Percentiles rank a stretch among this genome's conserved stretches.
Evolutionary conservation across 2,888 invertebrate genomes (phyloP).

Genomic region (Eupithecia tripunctaria): DNA sequence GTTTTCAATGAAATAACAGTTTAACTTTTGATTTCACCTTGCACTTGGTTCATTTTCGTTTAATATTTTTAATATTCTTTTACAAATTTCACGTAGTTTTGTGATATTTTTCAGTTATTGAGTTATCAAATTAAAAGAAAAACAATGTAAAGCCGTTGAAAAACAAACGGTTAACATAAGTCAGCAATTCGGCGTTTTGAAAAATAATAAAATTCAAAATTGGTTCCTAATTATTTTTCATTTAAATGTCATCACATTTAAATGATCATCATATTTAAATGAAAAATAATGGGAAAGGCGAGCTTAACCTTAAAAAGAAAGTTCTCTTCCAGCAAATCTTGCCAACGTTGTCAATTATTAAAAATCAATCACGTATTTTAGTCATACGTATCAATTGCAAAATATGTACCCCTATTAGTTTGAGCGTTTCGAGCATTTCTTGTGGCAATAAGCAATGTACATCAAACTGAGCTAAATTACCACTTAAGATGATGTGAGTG

Average conservation of each 20-base stretch:
- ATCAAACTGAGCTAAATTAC: conserved; percentile 31
- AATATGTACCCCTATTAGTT: background rate
- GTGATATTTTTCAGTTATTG: background rate
- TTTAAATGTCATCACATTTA: no score
- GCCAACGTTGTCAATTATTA: background rate
- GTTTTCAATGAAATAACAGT: background rate
- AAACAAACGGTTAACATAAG: background rate
- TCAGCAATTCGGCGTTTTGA: background rate
- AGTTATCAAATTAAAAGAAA: background rate
- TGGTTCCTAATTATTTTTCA: no score
- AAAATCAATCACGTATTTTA: background rate
- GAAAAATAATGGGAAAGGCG: no score
- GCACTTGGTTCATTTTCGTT: background rate
- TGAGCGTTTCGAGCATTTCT: conserved; percentile 5
- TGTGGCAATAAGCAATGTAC: conserved; percentile 24
- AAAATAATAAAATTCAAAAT: no score
- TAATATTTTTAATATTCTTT: background rate
- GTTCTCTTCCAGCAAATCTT: no score
- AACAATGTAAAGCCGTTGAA: background rate
- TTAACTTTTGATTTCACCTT: background rate
- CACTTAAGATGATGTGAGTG: conserved; percentile 36
- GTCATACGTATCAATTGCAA: background rate
- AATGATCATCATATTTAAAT: no score
- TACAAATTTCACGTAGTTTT: background rate
- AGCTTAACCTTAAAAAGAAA: no score